Base-by-base conservation (phyloP, 2,797 vertebrate species). In the Sebastes melanostomus region DNA sequence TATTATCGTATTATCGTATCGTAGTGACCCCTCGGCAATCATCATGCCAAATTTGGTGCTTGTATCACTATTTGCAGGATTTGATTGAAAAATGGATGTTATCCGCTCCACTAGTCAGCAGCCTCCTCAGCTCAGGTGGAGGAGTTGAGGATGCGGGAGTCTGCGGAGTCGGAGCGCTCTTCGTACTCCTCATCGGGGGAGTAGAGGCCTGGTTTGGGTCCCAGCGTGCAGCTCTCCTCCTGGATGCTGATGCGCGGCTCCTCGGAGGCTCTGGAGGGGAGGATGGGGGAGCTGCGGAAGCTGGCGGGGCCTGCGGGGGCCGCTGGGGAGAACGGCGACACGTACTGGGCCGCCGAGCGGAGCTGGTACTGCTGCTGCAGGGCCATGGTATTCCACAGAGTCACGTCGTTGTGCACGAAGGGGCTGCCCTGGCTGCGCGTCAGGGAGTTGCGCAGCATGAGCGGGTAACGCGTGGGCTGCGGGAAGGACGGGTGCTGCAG, bases 341-440 rank as follows among this genome's bases (percentile, higher is more conserved):
- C 95, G 0, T 99, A 99, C 88, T 99, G 98, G 3, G 94, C 93
- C 14, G 94, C 93, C 1, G 98, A 97, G 30, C 98, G 94, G 75
- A 99, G 93, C 94, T 99, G 98, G 93, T 99, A 99, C 91, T 98
- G 98, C 91, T 99, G 98, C 95, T 99, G 98, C 90, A 99, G 94
- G 0, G 98, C 98, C 98, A 99, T 96, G 85, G 98, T 98, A 93
- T 98, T 99, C 98, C 98, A 99, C 86, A 99, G 93, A 38, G 98
- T 97, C 89, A 99, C 96, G 0, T 99, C 98, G 1, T 96, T 98
- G 90, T 97, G 97, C 90, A 98, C 52, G 90, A 99, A 99, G 0
- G 98, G 97, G 71, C 95, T 95, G n/a, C 94, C 94, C 78, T 97
- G 97, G 91, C 95, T 95, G 80, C 98, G 97, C 3, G 97, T 96